These are phyloP conservation scores for Megalops cyprinoides DNA, from an alignment of 2,797 vertebrate species.

Conservation along the genomic window DNA sequence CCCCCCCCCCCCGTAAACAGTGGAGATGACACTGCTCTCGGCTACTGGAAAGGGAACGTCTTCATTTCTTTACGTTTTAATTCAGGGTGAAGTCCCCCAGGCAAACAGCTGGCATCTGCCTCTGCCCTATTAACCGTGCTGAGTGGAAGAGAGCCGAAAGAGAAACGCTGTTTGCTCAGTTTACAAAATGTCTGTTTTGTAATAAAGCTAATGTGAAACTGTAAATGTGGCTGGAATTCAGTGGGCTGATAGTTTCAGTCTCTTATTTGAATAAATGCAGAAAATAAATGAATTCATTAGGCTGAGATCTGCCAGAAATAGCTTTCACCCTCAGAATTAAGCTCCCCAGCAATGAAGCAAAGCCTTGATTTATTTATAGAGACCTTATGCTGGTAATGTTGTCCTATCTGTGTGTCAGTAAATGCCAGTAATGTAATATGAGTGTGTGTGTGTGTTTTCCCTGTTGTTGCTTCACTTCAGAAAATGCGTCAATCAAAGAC, in stretches of 20 bases:
- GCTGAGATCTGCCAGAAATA: constrained; percentile 36
- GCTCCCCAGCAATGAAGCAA: constrained; percentile 25
- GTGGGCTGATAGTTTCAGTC: neutral
- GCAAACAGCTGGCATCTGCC: constrained; percentile 10
- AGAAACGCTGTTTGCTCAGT: neutral
- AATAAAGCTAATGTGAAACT: neutral
- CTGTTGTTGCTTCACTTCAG: neutral
- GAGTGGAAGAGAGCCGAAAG: neutral
- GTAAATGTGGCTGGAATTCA: neutral
- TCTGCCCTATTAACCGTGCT: neutral
- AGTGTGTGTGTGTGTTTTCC: no score
- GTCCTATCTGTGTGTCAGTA: neutral
- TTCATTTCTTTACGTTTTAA: no score
- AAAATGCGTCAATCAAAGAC: constrained; percentile 1
- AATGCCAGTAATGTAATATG: no score
- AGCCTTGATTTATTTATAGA: constrained; percentile 2
- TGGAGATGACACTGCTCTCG: no score
- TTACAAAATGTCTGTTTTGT: neutral
- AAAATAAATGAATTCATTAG: constrained; percentile 59
- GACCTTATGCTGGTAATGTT: neutral
- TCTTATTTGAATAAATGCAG: constrained; percentile 20
- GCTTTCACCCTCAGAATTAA: constrained; percentile 25
- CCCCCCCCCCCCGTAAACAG: no score
- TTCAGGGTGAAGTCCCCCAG: no score
- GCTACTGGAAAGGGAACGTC: no score